Percentiles rank a stretch among this genome's conserved stretches.
phyloP scores from a whole-genome alignment of 2,797 vertebrate genomes.

The Cynopterus sphinx region DNA sequence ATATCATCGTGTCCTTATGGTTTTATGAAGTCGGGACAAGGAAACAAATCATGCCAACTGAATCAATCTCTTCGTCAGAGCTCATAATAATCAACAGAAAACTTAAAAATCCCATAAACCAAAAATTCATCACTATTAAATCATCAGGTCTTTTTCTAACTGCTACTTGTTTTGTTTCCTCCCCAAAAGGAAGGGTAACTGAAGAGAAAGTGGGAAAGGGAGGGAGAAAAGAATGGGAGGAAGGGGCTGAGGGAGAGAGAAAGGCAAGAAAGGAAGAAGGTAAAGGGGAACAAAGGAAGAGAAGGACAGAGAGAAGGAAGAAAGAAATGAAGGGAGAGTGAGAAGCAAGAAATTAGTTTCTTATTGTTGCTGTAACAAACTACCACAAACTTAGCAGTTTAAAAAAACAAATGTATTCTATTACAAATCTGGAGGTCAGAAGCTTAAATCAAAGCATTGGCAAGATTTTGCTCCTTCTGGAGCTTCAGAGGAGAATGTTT shows the following conservation, averaged over 20 bases:
- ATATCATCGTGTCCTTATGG: constrained; percentile 59
- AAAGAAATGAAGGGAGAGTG: too few species aligned
- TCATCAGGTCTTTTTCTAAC: constrained; percentile 47
- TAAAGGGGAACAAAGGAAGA: too few species aligned
- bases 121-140: constrained; percentile 44
- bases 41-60: constrained; percentile 72
- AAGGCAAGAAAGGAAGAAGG: not conserved
- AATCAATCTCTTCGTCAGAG: constrained; percentile 65
- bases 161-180: not conserved
- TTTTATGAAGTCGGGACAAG: constrained; percentile 76
- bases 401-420: not conserved
- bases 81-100: constrained; percentile 66
- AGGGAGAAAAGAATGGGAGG: not conserved
- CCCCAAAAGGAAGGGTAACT: not conserved
- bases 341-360: not conserved
- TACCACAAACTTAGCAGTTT: not conserved
- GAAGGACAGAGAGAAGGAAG: not conserved
- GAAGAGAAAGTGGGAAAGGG: not conserved
- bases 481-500: not conserved
- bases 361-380: not conserved
- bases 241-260: not conserved
- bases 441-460: not conserved
- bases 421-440: not conserved
- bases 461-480: not conserved
- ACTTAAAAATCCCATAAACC: constrained; percentile 61